Conservation (phyloP, 1,140 invertebrate species). For the Acyrthosiphon pisum region DNA sequence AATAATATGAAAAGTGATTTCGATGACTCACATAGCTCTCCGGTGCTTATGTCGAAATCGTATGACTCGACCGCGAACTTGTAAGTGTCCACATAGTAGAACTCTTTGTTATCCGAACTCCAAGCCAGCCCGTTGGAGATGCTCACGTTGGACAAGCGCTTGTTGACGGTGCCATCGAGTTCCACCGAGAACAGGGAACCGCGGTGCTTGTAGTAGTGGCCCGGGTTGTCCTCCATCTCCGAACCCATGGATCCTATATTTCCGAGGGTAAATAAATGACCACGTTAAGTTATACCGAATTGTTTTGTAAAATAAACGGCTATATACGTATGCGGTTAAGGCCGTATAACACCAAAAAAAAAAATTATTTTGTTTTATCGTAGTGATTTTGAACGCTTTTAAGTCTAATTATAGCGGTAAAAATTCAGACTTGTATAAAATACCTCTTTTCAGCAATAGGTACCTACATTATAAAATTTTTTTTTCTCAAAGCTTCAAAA, state of each 20-base stretch:
- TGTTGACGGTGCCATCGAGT: neutral
- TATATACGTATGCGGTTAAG: neutral
- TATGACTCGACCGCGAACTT: slow-evolving; percentile 59
- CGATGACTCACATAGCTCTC: slow-evolving; percentile 60
- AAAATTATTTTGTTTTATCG: too few species aligned
- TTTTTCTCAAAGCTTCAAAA: too few species aligned
- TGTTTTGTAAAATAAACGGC: neutral
- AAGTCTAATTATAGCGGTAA: neutral
- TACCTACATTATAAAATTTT: neutral
- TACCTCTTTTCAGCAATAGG: neutral
- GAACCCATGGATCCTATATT: slow-evolving; percentile 43
- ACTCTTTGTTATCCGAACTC: slow-evolving; percentile 64
- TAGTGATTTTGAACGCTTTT: neutral
- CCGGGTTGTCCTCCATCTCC: slow-evolving; percentile 6
- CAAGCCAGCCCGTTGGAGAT: slow-evolving; percentile 68
- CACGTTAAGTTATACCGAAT: neutral
- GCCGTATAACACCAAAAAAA: neutral
- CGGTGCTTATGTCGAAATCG: slow-evolving; percentile 60
- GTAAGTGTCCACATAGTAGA: slow-evolving; percentile 63
- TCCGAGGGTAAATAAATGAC: neutral
- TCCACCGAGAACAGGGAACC: slow-evolving; percentile 26
- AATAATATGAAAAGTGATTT: neutral
- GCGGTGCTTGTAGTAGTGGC: neutral
- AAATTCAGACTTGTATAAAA: neutral
- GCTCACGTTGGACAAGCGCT: slow-evolving; percentile 56